Evolutionary conservation across 2,113 vertebrate species (phyloP).

Genomic region (Sander lucioperca): DNA sequence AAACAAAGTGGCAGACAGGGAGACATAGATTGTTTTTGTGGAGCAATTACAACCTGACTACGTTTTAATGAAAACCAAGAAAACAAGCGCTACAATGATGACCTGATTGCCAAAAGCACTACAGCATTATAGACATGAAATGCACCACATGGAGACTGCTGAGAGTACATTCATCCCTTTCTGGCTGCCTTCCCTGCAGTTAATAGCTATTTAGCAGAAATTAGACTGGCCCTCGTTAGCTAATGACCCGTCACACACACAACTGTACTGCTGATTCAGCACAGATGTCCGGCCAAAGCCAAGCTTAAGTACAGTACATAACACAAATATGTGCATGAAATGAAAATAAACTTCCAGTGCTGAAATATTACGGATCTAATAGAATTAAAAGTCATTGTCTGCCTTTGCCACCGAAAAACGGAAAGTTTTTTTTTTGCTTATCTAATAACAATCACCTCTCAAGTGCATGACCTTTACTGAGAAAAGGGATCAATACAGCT

Average conservation of each 20-base stretch:
- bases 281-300: slow-evolving; percentile 41
- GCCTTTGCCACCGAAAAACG: background rate
- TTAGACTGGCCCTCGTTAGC: slow-evolving; percentile 62
- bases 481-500: slow-evolving; percentile 72
- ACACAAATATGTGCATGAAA: slow-evolving; percentile 4
- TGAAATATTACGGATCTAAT: slow-evolving; percentile 11
- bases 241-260: slow-evolving; percentile 57
- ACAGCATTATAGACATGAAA: slow-evolving; percentile 31
- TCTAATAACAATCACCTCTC: slow-evolving; percentile 77
- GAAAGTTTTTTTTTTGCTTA: slow-evolving; percentile 67
- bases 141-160: slow-evolving; percentile 17
- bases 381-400: slow-evolving; percentile 51
- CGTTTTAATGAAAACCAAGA: background rate
- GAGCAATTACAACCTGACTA: background rate
- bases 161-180: slow-evolving; percentile 32
- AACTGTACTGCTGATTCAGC: slow-evolving; percentile 58
- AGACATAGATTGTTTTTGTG: background rate
- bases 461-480: slow-evolving; percentile 74
- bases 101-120: background rate
- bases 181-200: slow-evolving; percentile 44
- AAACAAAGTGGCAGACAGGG: background rate
- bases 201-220: slow-evolving; percentile 69
- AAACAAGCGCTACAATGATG: background rate
- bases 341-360: slow-evolving; percentile 1
- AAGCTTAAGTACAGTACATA: slow-evolving; percentile 1